phyloP scores from a whole-genome alignment of 2,113 vertebrate genomes.

The Craseonycteris thonglongyai region DNA sequence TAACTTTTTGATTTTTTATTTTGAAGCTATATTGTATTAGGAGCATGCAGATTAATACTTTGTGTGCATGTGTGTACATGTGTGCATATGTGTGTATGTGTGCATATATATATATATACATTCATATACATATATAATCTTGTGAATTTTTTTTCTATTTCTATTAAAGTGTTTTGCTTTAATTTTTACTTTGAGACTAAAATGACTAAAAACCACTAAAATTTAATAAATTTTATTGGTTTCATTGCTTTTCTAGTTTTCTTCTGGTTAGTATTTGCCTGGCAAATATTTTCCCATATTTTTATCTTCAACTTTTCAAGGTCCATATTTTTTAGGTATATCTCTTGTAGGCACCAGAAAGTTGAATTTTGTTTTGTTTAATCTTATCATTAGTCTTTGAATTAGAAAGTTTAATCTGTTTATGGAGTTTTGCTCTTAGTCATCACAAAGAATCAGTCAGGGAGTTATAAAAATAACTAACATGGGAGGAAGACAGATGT shows the following conservation, averaged over 20 bases:
- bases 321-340: not conserved
- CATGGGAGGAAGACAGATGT: not conserved
- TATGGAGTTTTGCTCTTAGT: not conserved
- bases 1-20: not conserved
- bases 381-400: not conserved
- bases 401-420: conserved; percentile 8
- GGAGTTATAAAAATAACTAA: not conserved
- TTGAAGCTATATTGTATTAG: not conserved
- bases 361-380: conserved; percentile 1
- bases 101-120: fast-evolving
- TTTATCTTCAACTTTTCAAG: conserved; percentile 18
- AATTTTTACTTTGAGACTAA: conserved; percentile 7
- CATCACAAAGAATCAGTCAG: not conserved
- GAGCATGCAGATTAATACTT: not conserved
- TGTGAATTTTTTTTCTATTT: not conserved
- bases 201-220: not conserved
- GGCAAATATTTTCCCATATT: not conserved
- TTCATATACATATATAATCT: not conserved
- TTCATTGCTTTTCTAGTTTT: not conserved
- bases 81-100: too few species aligned
- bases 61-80: not conserved
- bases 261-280: not conserved
- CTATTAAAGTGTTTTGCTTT: not conserved
- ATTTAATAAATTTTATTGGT: not conserved
- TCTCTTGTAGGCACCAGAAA: not conserved